Evolutionary conservation across 92 coral and sea anemone genomes (phyloP).

Genomic region (Epizoanthus scotinus): DNA sequence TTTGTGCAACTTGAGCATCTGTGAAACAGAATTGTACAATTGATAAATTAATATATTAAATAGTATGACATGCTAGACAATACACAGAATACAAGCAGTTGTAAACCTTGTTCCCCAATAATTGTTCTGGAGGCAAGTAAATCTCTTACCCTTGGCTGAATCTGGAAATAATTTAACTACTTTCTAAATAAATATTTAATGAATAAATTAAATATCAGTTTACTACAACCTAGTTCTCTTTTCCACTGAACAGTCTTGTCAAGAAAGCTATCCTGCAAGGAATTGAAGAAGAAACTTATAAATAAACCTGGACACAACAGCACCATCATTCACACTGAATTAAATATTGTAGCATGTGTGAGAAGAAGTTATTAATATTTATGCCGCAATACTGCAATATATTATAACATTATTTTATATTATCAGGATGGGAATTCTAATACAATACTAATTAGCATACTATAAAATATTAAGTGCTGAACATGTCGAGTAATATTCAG

Average conservation of each 20-base stretch:
- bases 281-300: not conserved
- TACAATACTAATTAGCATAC: too few relatives aligned
- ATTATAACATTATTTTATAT: too few relatives aligned
- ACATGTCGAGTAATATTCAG: too few relatives aligned
- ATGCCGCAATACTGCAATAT: too few relatives aligned
- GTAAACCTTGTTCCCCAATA: not conserved
- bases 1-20: constrained; percentile 20
- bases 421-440: too few relatives aligned
- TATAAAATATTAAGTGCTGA: too few relatives aligned
- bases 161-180: too few relatives aligned
- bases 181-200: not conserved
- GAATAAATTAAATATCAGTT: not conserved
- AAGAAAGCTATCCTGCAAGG: not conserved
- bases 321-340: not conserved
- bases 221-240: not conserved
- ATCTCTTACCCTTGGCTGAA: too few relatives aligned
- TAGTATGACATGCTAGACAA: not conserved
- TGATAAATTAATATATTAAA: not conserved
- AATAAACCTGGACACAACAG: not conserved
- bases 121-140: too few relatives aligned
- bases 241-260: constrained; percentile 17
- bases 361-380: too few relatives aligned
- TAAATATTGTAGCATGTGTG: too few relatives aligned
- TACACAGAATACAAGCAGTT: not conserved
- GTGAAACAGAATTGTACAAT: not conserved